A percentile compares a stretch with the other conserved stretches of the same genome.
These are phyloP conservation scores for Herpetotheres cachinnans DNA, from an alignment of 2,113 vertebrate genomes.

Conservation along the genomic window DNA sequence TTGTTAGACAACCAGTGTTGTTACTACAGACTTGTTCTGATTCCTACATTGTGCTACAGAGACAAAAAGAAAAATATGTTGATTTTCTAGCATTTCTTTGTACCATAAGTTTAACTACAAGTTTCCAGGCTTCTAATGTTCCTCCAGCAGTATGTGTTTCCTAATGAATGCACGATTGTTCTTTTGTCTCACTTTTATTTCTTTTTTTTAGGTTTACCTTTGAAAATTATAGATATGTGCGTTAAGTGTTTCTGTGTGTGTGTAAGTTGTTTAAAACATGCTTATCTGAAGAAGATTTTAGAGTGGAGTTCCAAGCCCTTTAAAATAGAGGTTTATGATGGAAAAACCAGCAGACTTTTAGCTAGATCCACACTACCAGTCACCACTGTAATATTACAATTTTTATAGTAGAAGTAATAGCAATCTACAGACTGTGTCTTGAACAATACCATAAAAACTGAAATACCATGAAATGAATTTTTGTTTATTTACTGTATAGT, in stretches of 20 bases:
- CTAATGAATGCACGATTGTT: neutral
- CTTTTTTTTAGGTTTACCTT: neutral
- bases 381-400: neutral
- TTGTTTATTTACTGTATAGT: constrained; percentile 33
- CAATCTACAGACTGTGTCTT: neutral
- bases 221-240: neutral
- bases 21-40: neutral
- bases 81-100: neutral
- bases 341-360: constrained; percentile 21
- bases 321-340: neutral
- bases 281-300: neutral
- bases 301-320: neutral
- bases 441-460: constrained; percentile 35
- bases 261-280: neutral
- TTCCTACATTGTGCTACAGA: neutral
- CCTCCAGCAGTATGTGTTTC: neutral
- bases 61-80: neutral
- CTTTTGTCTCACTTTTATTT: neutral
- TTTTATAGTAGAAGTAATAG: constrained; percentile 37
- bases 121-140: neutral
- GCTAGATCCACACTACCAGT: neutral
- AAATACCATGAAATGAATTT: constrained; percentile 58
- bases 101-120: neutral
- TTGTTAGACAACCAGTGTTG: neutral
- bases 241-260: neutral